These are phyloP conservation scores for Helicoverpa armigera DNA, from an alignment of 1,140 invertebrate species.

Conservation along the genomic window DNA sequence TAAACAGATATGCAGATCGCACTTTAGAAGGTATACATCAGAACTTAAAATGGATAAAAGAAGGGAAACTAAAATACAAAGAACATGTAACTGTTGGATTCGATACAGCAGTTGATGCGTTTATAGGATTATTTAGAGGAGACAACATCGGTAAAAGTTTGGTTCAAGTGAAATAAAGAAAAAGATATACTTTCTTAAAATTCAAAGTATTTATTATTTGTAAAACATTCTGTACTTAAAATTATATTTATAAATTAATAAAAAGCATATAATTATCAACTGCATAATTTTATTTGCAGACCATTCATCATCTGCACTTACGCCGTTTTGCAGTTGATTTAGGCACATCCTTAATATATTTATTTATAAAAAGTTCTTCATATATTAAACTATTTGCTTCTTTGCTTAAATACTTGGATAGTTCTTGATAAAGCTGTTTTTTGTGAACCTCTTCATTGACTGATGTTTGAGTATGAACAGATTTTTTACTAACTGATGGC, in stretches of 20 bases:
- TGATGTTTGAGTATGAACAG: slow-evolving; percentile 59
- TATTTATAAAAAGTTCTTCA: slow-evolving; percentile 81
- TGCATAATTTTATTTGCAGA: slow-evolving; percentile 9
- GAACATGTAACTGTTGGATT: slow-evolving; percentile 89
- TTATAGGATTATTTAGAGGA: slow-evolving; percentile 88
- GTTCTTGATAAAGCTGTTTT: slow-evolving; percentile 73
- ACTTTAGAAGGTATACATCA: slow-evolving; percentile 87
- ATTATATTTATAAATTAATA: background rate
- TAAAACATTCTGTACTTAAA: slow-evolving; percentile 19
- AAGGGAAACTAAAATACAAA: slow-evolving; percentile 88
- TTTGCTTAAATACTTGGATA: slow-evolving; percentile 76
- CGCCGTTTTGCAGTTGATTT: slow-evolving; percentile 54
- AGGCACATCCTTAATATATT: slow-evolving; percentile 59
- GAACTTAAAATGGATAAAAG: slow-evolving; percentile 87
- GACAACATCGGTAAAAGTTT: slow-evolving; percentile 89
- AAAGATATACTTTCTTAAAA: background rate
- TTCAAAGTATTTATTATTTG: too few relatives aligned
- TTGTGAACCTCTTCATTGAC: slow-evolving; percentile 68
- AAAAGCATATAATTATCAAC: background rate
- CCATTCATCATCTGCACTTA: slow-evolving; percentile 38
- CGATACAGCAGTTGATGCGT: slow-evolving; percentile 89
- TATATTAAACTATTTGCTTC: slow-evolving; percentile 73
- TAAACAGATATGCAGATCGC: slow-evolving; percentile 82
- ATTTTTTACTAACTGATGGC: slow-evolving; percentile 55
- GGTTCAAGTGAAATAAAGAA: slow-evolving; percentile 80